Evolutionary conservation across 2,888 invertebrate species (phyloP).

Genomic region (Noctua pronuba): DNA sequence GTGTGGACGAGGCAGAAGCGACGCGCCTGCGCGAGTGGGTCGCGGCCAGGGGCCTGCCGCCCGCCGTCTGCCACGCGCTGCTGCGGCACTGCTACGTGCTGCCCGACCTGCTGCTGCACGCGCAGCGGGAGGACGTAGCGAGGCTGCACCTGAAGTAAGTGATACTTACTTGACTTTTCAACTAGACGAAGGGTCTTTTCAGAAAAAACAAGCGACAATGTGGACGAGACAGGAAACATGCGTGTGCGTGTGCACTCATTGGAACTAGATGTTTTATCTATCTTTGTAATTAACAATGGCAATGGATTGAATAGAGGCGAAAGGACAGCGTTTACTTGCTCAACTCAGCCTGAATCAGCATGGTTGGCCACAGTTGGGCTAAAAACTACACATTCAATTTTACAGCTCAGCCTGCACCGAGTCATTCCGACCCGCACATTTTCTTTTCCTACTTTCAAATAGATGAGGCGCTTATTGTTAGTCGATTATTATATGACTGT

Average conservation of each 20-base stretch:
- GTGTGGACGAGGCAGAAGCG: slow-evolving; percentile 71
- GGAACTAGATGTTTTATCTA: background rate
- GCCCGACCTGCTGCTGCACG: slow-evolving; percentile 94
- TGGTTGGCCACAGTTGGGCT: background rate
- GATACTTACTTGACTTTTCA: background rate
- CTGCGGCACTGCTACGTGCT: slow-evolving; percentile 94
- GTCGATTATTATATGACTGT: background rate
- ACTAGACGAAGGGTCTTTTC: background rate
- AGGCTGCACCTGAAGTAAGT: slow-evolving; percentile 89
- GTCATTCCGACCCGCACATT: background rate
- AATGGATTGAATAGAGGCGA: background rate
- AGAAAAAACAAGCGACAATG: too few species aligned
- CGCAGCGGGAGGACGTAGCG: slow-evolving; percentile 95
- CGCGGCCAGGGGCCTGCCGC: slow-evolving; percentile 92
- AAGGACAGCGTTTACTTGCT: background rate
- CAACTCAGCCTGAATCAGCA: background rate
- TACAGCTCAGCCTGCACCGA: background rate
- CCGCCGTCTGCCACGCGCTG: slow-evolving; percentile 92
- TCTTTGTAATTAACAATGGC: background rate
- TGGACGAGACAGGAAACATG: too few species aligned
- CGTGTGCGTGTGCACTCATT: background rate
- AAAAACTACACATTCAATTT: background rate
- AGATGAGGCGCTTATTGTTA: background rate
- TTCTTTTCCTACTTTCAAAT: background rate
- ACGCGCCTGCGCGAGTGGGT: slow-evolving; percentile 93